A percentile compares a stretch with the other conserved stretches of the same genome.
phyloP scores from a whole-genome alignment of 1,140 invertebrate genomes.

The Bombus confusus region DNA sequence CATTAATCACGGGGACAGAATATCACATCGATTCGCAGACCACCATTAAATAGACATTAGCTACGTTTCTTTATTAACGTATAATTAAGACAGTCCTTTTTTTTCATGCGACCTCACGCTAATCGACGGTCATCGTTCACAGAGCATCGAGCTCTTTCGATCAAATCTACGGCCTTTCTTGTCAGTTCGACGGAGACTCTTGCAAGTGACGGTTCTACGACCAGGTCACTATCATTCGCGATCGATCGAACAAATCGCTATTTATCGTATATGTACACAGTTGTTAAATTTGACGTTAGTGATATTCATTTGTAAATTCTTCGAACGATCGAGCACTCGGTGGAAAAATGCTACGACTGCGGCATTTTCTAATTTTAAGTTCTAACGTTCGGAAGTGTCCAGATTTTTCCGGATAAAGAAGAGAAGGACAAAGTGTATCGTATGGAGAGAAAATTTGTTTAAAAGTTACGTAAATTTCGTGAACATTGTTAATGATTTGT shows the following conservation, averaged over 20 bases:
- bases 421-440: neutral
- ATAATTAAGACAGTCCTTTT: neutral
- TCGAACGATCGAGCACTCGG: neutral
- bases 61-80: neutral
- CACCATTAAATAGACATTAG: neutral
- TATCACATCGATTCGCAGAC: neutral
- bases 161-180: slow-evolving; percentile 7
- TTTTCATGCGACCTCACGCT: too few species aligned
- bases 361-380: neutral
- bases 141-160: slow-evolving; percentile 31
- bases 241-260: neutral
- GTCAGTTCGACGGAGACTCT: slow-evolving; percentile 30
- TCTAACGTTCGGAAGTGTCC: neutral
- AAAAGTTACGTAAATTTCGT: neutral
- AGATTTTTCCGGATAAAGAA: too few species aligned
- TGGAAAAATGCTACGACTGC: neutral
- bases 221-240: neutral
- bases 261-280: too few species aligned
- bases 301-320: neutral
- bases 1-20: neutral
- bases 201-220: slow-evolving; percentile 21
- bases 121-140: slow-evolving; percentile 16
- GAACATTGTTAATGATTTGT: neutral
- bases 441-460: neutral
- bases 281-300: neutral